Base-by-base conservation (phyloP, 2,888 invertebrate genomes). In the Parapristionchus giblindavisi region DNA sequence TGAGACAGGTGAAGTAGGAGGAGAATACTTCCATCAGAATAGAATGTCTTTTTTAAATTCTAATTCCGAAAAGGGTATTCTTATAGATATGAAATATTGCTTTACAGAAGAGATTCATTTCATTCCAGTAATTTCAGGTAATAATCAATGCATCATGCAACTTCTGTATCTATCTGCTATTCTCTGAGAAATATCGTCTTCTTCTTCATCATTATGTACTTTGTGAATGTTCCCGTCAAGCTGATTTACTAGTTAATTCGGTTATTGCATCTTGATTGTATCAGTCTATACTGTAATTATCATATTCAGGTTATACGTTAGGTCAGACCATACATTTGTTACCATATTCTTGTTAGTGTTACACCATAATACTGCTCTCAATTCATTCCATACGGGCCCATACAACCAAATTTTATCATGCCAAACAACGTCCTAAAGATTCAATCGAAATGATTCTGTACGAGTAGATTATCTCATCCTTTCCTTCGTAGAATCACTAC, bases 91-190 rank as follows among this genome's bases (percentile, higher is more conserved):
- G n/a, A n/a, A n/a, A n/a, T n/a, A n/a, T n/a, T n/a, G n/a, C n/a
- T n/a, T n/a, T n/a, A n/a, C n/a, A n/a, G n/a, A n/a, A n/a, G n/a
- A n/a, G n/a, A n/a, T n/a, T n/a, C n/a, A n/a, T n/a, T n/a, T n/a
- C n/a, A n/a, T n/a, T n/a, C n/a, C 17, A 17, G 17, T 43, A 36
- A n/a, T 17, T 70, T 52, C 76, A 85, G 85, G 85, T 85, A 2
- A 84, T 85, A 32, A 79, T 85, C 70, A 85, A 85, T 71, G 85
- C 85, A 2, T 85, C 85, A 21, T 83, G 80, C 76, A 85, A 85
- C 79, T 83, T 85, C 29, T 84, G 83, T 75, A 81, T 85, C 63
- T 85, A 85, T 78, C 84, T 85, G 79, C 78, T 85, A n/a, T 85
- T 85, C 79, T 85, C 84, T 3, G 85, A 85, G 70, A 85, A 85